Evolutionary conservation across 2,113 vertebrate species (phyloP), one percentile per base, ranked within the genome.

Genomic region (Pterophyllum scalare): DNA sequence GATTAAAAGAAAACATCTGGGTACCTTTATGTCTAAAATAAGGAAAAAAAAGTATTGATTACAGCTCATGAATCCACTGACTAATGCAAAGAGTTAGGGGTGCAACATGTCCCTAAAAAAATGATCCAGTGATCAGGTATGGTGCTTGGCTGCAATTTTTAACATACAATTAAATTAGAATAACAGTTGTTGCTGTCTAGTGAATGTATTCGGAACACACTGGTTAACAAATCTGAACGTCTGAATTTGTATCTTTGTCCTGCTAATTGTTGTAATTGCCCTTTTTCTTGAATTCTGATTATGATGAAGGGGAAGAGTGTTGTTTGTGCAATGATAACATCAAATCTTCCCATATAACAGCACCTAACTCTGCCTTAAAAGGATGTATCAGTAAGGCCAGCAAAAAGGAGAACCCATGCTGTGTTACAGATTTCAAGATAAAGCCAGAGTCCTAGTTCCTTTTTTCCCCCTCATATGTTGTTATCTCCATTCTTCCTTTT

Each of bases 231-330:
- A n/a, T 52, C 46, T 54, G 24, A 52, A 54, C 54, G 14, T 52
- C 46, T 54, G 24, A 52, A 54, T 72, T 5, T 72, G 6, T 70
- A 28, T 2, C 49, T 49, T 5, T 52, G 11, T 33, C 46, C 46
- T 13, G 0, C 26, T 72, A 4, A 52, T 54, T 72, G 26, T 31
- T 72, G 12, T 54, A 33, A 14, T 14, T 72, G 43, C 19, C 19
- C 46, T 72, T 72, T 72, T 52, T 72, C 67, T 72, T 54, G 20
- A n/a, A 49, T 33, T 72, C 17, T 33, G 67, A 72, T 72, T 54
- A 54, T 54, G 31, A 14, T 54, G 26, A 72, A 72, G 1, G 26
- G 26, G 67, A 14, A 33, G 26, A 33, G 67, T 0, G 26, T 12
- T 2, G 26, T 31, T 72, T 72, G 43, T 72, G 26, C 67, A n/a